Evolutionary conservation across 2,113 vertebrate genomes (phyloP).

Genomic region (Cynopterus brachyotis): DNA sequence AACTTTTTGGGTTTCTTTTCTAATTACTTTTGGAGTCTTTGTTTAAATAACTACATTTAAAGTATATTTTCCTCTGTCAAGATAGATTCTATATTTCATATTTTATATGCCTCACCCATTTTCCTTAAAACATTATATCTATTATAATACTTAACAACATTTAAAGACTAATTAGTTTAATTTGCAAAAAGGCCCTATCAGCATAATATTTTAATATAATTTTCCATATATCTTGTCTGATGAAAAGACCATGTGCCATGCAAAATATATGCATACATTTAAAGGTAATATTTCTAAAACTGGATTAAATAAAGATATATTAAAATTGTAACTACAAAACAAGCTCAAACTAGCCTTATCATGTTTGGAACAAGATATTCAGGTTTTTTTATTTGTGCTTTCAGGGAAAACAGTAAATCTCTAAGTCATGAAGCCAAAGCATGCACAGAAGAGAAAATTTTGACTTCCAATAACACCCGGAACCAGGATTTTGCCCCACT

Average conservation of each 20-base stretch:
- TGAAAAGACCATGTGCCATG: background rate
- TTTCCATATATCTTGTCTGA: background rate
- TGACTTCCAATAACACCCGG: background rate
- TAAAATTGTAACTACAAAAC: background rate
- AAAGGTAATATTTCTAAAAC: background rate
- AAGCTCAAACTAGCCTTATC: background rate
- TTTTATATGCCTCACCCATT: background rate
- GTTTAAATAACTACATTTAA: background rate
- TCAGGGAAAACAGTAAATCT: background rate
- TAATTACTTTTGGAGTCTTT: background rate
- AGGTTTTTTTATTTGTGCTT: background rate
- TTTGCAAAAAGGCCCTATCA: background rate
- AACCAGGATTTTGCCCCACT: background rate
- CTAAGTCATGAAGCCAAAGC: background rate
- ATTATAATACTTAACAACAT: background rate
- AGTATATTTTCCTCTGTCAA: background rate
- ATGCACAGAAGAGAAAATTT: background rate
- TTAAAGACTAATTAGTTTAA: background rate
- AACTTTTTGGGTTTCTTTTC: background rate
- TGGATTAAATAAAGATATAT: background rate
- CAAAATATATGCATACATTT: background rate
- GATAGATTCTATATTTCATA: background rate
- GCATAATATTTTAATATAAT: background rate
- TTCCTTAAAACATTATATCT: background rate
- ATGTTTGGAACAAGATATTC: background rate